These are phyloP conservation scores for Microcebus tavaratra DNA, from an alignment of 2,113 vertebrate species.

Conservation along the genomic window DNA sequence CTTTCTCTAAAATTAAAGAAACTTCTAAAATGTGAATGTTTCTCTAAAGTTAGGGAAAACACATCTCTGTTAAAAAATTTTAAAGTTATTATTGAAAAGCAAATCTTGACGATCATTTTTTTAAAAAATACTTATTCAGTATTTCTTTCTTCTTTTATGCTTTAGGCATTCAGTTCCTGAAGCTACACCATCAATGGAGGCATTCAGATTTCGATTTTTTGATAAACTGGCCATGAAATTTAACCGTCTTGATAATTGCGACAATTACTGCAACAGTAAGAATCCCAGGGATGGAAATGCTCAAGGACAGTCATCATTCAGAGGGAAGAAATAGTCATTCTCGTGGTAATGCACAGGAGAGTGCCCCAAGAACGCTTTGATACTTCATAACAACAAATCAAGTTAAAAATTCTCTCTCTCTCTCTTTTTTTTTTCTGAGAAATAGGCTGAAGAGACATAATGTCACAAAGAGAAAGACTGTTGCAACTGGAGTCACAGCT, in stretches of 20 bases:
- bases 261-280: background rate
- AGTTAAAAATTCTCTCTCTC: background rate
- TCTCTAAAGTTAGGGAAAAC: background rate
- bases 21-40: background rate
- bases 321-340: background rate
- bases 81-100: background rate
- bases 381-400: background rate
- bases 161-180: background rate
- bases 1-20: background rate
- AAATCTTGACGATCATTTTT: background rate
- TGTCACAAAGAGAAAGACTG: rapidly evolving
- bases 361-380: background rate
- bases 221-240: background rate
- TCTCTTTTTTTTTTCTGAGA: no score
- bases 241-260: background rate
- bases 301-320: background rate
- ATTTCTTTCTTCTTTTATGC: background rate
- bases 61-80: background rate
- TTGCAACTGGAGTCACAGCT: rapidly evolving
- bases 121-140: background rate
- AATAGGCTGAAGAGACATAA: rapidly evolving
- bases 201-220: background rate
- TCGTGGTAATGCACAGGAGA: rapidly evolving
- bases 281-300: background rate
- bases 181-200: rapidly evolving